A percentile compares a stretch with the other conserved stretches of the same genome.
These are phyloP conservation scores for Sinella curviseta DNA, from an alignment of 1,140 invertebrate genomes.

Conservation along the genomic window DNA sequence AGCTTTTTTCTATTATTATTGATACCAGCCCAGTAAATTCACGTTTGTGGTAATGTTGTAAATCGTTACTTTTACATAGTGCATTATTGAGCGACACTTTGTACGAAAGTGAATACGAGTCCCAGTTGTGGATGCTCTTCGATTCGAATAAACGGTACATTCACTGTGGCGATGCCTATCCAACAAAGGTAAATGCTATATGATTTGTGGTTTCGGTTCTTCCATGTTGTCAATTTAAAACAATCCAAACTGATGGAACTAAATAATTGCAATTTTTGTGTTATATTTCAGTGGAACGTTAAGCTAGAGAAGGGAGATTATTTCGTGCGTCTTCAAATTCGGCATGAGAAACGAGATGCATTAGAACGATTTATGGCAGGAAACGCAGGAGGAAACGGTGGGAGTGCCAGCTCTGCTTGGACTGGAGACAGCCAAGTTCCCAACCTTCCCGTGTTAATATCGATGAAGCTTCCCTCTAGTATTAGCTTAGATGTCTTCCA, in stretches of 20 bases:
- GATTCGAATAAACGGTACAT: slow-evolving; percentile 88
- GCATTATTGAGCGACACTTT: slow-evolving; percentile 80
- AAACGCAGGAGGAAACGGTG: slow-evolving; percentile 22
- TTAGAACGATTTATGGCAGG: slow-evolving; percentile 79
- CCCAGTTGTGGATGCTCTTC: slow-evolving; percentile 94
- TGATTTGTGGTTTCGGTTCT: slow-evolving; percentile 31
- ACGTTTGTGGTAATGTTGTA: neutral
- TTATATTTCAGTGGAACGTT: slow-evolving; percentile 68
- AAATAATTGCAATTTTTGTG: neutral
- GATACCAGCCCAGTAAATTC: no score
- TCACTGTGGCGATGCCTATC: slow-evolving; percentile 83
- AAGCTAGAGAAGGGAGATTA: slow-evolving; percentile 98
- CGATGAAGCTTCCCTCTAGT: slow-evolving; percentile 72
- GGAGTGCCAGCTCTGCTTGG: slow-evolving; percentile 16
- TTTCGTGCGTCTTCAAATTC: slow-evolving; percentile 76
- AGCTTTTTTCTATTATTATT: slow-evolving; percentile 13
- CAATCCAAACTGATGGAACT: no score
- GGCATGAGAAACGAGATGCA: slow-evolving; percentile 82
- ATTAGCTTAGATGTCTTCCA: slow-evolving; percentile 76
- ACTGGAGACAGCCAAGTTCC: slow-evolving; percentile 36
- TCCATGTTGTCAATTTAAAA: neutral
- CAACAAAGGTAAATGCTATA: slow-evolving; percentile 67
- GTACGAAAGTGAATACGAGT: slow-evolving; percentile 93
- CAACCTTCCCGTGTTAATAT: slow-evolving; percentile 68
- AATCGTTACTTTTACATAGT: slow-evolving; percentile 51